A percentile compares a stretch with the other conserved stretches of the same genome.
Conservation (phyloP, 2,797 vertebrate species). For the Mionectes olivaceus region DNA sequence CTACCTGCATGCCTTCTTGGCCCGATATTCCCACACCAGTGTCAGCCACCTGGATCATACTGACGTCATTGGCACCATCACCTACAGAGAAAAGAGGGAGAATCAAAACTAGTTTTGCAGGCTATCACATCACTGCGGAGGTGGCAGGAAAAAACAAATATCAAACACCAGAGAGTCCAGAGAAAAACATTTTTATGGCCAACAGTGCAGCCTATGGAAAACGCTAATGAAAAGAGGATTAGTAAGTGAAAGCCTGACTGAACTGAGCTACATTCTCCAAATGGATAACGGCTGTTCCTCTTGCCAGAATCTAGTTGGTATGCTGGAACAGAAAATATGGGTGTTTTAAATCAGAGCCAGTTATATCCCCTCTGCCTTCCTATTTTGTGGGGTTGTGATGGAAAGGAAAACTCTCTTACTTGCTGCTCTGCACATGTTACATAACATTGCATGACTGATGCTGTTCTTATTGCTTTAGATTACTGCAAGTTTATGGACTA, state of each 20-base stretch:
- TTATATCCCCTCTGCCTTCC: background rate
- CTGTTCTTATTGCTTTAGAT: background rate
- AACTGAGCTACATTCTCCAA: background rate
- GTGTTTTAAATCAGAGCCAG: background rate
- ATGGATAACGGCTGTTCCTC: background rate
- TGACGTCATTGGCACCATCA: constrained; percentile 97
- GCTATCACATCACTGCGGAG: background rate
- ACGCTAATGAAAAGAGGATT: background rate
- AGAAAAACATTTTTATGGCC: background rate
- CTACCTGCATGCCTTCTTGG: constrained; percentile 98
- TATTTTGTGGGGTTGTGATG: background rate
- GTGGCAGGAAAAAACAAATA: background rate
- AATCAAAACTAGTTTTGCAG: background rate
- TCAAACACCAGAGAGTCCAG: background rate
- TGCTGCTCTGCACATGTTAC: background rate
- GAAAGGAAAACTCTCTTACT: background rate
- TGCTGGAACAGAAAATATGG: background rate
- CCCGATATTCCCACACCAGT: constrained; percentile 92
- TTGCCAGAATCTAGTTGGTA: background rate
- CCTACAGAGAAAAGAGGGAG: constrained; percentile 74
- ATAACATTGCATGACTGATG: background rate
- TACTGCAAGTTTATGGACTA: background rate
- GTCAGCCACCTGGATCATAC: constrained; percentile 96
- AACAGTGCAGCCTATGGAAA: background rate
- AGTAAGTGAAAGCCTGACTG: background rate